These are phyloP conservation scores for Octonoba sinensis DNA, from an alignment of 2,888 invertebrate species.

Conservation along the genomic window DNA sequence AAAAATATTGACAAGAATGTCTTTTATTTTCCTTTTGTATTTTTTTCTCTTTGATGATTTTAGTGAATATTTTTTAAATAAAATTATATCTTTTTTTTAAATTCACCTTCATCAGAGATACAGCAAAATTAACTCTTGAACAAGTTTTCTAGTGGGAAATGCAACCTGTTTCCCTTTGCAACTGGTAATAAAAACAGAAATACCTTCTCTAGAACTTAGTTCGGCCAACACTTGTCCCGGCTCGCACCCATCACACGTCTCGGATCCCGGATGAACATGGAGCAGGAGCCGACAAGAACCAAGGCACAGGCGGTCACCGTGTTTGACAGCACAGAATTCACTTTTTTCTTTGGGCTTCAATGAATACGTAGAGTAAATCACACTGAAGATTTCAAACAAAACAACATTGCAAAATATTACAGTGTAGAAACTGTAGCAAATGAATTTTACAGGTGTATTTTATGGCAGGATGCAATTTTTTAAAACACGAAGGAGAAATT, in stretches of 20 bases:
- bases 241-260: constrained; percentile 94
- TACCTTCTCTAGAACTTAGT: constrained; percentile 14
- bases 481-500: no score
- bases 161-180: not conserved
- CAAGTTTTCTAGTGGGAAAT: not conserved
- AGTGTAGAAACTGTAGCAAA: not conserved
- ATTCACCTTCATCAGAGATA: not conserved
- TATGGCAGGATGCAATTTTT: no score
- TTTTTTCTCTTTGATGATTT: not conserved
- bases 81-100: not conserved
- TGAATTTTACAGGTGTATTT: no score
- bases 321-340: constrained; percentile 77
- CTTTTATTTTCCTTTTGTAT: not conserved
- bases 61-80: not conserved
- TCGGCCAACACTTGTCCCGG: constrained; percentile 78
- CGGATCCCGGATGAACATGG: constrained; percentile 87
- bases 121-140: not conserved
- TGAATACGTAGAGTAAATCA: not conserved
- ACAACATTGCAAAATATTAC: not conserved
- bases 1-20: not conserved
- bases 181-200: not conserved
- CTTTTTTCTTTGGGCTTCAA: constrained; percentile 77
- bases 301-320: constrained; percentile 78
- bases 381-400: not conserved
- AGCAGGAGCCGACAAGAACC: constrained; percentile 82